phyloP scores from a whole-genome alignment of 2,888 invertebrate genomes.

The Cephus runcator region DNA sequence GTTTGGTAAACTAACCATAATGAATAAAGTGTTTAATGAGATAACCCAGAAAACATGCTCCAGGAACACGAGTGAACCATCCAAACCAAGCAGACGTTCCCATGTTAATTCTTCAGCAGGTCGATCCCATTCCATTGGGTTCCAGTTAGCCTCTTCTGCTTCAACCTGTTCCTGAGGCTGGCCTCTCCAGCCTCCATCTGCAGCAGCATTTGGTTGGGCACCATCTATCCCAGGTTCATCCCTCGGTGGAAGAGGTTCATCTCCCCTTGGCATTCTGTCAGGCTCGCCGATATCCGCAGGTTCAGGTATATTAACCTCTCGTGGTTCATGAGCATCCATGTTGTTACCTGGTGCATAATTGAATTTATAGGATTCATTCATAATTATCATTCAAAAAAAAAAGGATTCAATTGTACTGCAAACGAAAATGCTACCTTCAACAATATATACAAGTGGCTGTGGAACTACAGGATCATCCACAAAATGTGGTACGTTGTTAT shows the following conservation, averaged over 20 bases:
- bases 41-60: conserved; percentile 99
- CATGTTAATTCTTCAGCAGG: conserved; percentile 98
- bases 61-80: conserved; percentile 95
- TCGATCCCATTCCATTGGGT: conserved; percentile 98
- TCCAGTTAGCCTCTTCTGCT: conserved; percentile 91
- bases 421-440: neutral
- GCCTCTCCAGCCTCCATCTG: conserved; percentile 42
- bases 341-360: neutral
- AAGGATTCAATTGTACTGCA: neutral
- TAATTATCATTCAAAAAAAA: neutral
- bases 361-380: neutral
- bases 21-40: conserved; percentile 95
- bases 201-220: conserved; percentile 44
- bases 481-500: conserved; percentile 63
- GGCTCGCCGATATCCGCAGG: neutral
- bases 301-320: neutral
- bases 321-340: neutral
- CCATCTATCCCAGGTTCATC: conserved; percentile 44
- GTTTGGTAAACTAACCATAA: conserved; percentile 68
- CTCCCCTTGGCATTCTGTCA: conserved; percentile 33
- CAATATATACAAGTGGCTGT: conserved; percentile 7
- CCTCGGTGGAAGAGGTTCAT: conserved; percentile 54
- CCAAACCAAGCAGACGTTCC: conserved; percentile 95
- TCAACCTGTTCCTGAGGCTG: conserved; percentile 68
- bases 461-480: conserved; percentile 54